A percentile compares a stretch with the other conserved stretches of the same genome.
Conservation (phyloP, 1,140 invertebrate genomes). For the Lepidurus packardi region DNA sequence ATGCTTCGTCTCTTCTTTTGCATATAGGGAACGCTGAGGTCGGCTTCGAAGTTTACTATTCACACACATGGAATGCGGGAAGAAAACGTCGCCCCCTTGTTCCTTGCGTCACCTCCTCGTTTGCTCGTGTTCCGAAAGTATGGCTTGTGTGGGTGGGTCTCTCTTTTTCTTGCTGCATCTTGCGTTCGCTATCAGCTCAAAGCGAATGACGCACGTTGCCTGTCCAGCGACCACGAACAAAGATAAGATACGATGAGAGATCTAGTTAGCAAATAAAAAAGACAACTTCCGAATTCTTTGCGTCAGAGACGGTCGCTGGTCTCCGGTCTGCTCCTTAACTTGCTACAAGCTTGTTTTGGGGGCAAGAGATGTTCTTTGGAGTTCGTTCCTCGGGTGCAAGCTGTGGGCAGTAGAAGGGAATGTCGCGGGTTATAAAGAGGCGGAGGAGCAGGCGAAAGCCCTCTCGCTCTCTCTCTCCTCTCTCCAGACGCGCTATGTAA, state of each 20-base stretch:
- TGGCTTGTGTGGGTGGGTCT: conserved; percentile 17
- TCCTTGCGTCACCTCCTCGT: conserved; percentile 3
- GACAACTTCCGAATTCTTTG: conserved; percentile 4
- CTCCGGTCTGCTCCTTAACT: not conserved
- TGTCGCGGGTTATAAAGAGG: not conserved
- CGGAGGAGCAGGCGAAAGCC: not conserved
- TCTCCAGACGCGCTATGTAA: conserved; percentile 17
- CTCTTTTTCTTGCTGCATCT: not conserved
- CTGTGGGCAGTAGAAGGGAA: not conserved
- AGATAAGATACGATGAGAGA: not conserved
- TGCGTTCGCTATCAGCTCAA: not conserved
- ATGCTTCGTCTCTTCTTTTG: not conserved
- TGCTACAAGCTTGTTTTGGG: not conserved
- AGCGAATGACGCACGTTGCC: not conserved
- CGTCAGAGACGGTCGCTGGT: not conserved
- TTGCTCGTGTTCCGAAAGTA: not conserved
- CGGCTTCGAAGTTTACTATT: not conserved
- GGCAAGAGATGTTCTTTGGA: conserved; percentile 3
- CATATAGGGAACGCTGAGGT: not conserved
- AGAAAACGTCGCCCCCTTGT: not conserved
- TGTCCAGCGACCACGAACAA: conserved; percentile 7
- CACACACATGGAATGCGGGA: conserved; percentile 7
- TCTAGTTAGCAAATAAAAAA: not conserved
- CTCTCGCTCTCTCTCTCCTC: not conserved
- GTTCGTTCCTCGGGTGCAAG: conserved; percentile 13